phyloP scores from a whole-genome alignment of 2,888 invertebrate genomes.

The Brachylomia viminalis region DNA sequence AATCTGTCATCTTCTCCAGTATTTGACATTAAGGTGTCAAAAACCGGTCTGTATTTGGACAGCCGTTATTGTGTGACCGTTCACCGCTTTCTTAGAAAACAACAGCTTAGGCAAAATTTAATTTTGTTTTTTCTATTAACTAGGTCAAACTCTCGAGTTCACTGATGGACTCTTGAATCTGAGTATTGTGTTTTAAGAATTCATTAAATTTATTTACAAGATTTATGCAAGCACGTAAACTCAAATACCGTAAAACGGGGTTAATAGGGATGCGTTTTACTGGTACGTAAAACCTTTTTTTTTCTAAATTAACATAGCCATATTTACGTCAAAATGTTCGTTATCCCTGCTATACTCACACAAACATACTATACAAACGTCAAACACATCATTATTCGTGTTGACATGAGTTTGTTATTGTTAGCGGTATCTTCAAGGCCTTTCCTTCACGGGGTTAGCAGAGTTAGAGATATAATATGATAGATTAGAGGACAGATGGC shows the following conservation, averaged over 20 bases:
- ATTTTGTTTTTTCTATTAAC: no score
- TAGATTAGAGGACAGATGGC: conserved; percentile 28
- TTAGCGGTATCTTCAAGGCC: conserved; percentile 42
- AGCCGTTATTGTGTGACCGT: no score
- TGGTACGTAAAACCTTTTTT: background rate
- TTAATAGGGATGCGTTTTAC: no score
- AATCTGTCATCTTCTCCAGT: no score
- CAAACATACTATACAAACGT: background rate
- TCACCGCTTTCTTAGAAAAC: no score
- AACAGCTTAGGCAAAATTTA: no score
- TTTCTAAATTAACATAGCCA: background rate
- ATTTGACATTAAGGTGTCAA: no score
- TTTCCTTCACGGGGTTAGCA: conserved; percentile 15
- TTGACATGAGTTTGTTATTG: conserved; percentile 43
- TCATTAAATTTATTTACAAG: background rate
- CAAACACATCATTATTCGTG: background rate
- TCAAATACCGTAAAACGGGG: no score
- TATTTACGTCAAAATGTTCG: conserved; percentile 29
- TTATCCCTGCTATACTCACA: conserved; percentile 17
- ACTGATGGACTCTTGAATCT: no score
- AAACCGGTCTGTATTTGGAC: no score
- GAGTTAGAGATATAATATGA: conserved; percentile 37
- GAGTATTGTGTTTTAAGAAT: no score
- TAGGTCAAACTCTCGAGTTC: no score
- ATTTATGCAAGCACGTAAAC: background rate